These are phyloP conservation scores for Linnaemya tessellans DNA, from an alignment of 2,888 invertebrate species.

Conservation along the genomic window DNA sequence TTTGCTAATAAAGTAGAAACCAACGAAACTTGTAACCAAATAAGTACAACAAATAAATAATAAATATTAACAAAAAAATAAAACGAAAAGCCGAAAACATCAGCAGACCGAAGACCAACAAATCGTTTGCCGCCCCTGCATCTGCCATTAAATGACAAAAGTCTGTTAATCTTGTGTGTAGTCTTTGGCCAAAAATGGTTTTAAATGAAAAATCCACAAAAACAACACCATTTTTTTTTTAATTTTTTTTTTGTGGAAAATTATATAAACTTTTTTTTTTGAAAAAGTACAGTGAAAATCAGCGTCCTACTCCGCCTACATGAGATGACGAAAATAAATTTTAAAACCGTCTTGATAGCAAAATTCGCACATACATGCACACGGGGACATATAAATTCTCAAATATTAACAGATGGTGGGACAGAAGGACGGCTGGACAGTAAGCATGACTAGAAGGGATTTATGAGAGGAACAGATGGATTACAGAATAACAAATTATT, in stretches of 20 bases:
- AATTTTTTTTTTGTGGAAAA: slow-evolving; percentile 5
- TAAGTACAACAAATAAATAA: slow-evolving; percentile 29
- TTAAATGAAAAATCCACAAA: slow-evolving; percentile 6
- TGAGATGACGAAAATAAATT: slow-evolving; percentile 15
- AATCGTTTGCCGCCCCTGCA: slow-evolving; percentile 28
- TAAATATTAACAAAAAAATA: slow-evolving; percentile 11
- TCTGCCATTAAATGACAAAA: slow-evolving; percentile 30
- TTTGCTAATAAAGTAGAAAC: slow-evolving; percentile 54
- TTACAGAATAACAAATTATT: neutral
- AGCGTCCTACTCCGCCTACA: slow-evolving; percentile 14
- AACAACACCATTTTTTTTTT: neutral
- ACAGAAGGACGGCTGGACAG: neutral
- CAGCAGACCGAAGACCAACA: slow-evolving; percentile 12
- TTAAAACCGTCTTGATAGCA: neutral
- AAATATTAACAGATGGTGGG: neutral
- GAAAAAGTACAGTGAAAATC: slow-evolving; percentile 29
- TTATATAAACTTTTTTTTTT: slow-evolving; percentile 23
- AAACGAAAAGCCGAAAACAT: neutral
- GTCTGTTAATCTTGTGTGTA: slow-evolving; percentile 6
- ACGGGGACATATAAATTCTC: neutral
- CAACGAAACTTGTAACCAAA: slow-evolving; percentile 28
- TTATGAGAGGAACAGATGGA: neutral
- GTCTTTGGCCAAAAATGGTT: slow-evolving; percentile 30
- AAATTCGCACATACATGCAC: neutral
- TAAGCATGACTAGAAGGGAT: neutral